Base-by-base conservation (phyloP, 2,888 invertebrate species). In the Lacanobia oleracea region DNA sequence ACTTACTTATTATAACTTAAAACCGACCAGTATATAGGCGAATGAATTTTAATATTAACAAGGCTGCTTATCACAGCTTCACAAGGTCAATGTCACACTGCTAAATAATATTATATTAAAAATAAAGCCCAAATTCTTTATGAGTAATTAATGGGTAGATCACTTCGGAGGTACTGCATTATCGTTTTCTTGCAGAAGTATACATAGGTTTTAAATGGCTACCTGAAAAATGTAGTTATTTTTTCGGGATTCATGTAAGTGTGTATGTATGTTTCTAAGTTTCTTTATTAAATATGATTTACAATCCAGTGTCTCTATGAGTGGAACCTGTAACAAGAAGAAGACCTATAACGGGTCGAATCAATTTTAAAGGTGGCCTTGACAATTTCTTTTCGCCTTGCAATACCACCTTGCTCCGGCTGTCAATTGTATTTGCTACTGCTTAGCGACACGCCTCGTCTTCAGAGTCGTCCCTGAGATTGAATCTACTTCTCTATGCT, bases 51-150 rank as follows among this genome's bases (percentile, higher is more conserved):
- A 54, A 68, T 63, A 66, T 59, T 59, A 67, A 60, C 66, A 63
- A 77, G 68, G 51, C 21, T 50, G 27, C 50, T 68, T 78, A 75
- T 80, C 75, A 43, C 53, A 16, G 23, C 21, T 21, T 59, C 59
- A 40, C 72, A 78, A 82, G 56, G 82, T 73, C 54, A 78, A 61
- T 66, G 82, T 73, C 68, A 79, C 63, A 72, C 61, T 45, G 48
- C 18, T 57, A 56, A 63, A 73, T 78, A 67, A 64, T 75, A 51
- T 69, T 75, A 51, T 69, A 66, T 67, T 69, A 40, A 81, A 71
- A 63, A 72, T 65, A 56, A 72, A 62, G 27, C 54, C 63, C 57
- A 68, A 27, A 51, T 62, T 48, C 1, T 48, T 5, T 2, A 23
- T 37, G 43, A 43, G 43, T 40, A 2, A n/a, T 0, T 16, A 9